phyloP scores from a whole-genome alignment of 2,797 vertebrate genomes.

The Myripristis murdjan region DNA sequence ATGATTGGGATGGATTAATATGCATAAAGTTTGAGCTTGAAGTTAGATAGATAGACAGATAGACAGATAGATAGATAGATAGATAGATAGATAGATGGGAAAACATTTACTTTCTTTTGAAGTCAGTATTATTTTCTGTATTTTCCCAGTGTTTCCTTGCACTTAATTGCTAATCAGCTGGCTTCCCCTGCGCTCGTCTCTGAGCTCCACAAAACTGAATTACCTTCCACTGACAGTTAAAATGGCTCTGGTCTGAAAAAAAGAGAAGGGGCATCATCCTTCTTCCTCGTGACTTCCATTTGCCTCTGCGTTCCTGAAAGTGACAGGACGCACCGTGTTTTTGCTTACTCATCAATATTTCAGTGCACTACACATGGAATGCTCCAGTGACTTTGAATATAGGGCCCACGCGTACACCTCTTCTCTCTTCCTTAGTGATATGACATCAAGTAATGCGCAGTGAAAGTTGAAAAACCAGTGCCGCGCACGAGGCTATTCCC shows the following conservation, averaged over 20 bases:
- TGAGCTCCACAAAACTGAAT: conserved; percentile 58
- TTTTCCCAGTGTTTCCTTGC: conserved; percentile 28
- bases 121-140: conserved; percentile 7
- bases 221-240: conserved; percentile 68
- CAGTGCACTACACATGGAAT: conserved; percentile 81
- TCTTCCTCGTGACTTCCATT: conserved; percentile 80
- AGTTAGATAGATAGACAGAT: too few species aligned
- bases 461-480: conserved; percentile 73
- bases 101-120: neutral
- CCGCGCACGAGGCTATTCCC: conserved; percentile 41
- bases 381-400: conserved; percentile 83
- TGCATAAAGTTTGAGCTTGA: conserved; percentile 40
- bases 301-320: conserved; percentile 74
- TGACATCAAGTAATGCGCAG: conserved; percentile 80
- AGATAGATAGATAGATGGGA: neutral
- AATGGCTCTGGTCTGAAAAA: conserved; percentile 58
- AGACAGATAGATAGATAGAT: neutral
- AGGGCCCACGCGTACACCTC: conserved; percentile 70
- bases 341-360: conserved; percentile 88
- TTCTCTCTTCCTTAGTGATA: conserved; percentile 76
- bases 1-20: conserved; percentile 61
- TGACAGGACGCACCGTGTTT: conserved; percentile 84
- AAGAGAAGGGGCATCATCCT: conserved; percentile 70
- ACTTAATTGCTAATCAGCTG: conserved; percentile 58
- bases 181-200: conserved; percentile 42